Conservation (phyloP, 1,140 invertebrate genomes). For the Drosophila setifemur region DNA sequence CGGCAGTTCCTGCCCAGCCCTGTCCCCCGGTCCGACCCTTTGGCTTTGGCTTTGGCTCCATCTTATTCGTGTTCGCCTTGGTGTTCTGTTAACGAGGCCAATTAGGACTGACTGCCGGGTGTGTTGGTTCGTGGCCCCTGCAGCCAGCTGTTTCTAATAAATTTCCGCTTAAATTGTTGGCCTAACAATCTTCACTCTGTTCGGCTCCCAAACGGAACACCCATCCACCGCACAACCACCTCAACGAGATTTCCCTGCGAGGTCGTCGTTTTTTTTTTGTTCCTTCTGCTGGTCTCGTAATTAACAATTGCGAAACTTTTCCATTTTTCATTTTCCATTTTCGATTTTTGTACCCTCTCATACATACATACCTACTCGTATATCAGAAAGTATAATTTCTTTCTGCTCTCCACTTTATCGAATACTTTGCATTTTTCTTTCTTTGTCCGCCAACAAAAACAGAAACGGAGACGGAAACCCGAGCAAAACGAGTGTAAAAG, state of each 20-base stretch:
- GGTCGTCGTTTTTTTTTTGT: constrained; percentile 2
- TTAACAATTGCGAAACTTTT: constrained; percentile 68
- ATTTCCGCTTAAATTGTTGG: constrained; percentile 77
- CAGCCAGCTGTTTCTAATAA: constrained; percentile 71
- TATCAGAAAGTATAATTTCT: constrained; percentile 17
- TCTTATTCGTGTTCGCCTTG: constrained; percentile 11
- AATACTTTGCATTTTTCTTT: constrained; percentile 59
- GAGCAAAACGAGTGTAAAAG: constrained; percentile 75
- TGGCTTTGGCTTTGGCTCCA: background rate
- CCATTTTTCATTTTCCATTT: constrained; percentile 28
- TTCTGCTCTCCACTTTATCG: constrained; percentile 25
- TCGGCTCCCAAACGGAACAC: background rate
- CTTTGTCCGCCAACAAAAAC: too few species aligned
- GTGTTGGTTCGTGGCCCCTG: constrained; percentile 37
- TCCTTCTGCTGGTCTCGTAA: constrained; percentile 51
- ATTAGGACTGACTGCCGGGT: constrained; percentile 51
- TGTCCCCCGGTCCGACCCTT: too few species aligned
- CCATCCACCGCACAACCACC: background rate
- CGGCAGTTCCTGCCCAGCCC: background rate
- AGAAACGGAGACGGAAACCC: too few species aligned
- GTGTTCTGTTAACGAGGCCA: constrained; percentile 71
- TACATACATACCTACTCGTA: background rate
- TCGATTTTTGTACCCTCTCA: constrained; percentile 20
- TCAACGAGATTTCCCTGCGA: background rate
- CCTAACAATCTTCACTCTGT: constrained; percentile 52